Evolutionary conservation across 2,797 vertebrate species (phyloP).

Genomic region (Halcyon leucocephala): DNA sequence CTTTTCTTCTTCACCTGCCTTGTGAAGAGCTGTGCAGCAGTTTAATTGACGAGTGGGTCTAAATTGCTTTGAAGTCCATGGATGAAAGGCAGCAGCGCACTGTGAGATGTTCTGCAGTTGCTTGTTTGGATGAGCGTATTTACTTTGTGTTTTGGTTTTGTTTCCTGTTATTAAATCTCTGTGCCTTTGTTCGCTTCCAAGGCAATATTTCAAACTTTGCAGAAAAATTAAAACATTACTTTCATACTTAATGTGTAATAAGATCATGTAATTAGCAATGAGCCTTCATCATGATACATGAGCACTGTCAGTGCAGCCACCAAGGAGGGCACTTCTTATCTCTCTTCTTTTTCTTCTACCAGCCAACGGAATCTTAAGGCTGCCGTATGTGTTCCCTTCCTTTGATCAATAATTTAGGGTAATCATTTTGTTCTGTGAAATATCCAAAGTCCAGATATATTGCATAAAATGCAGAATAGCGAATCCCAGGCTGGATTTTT

Average conservation of each 20-base stretch:
- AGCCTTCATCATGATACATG: background rate
- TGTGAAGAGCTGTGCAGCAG: background rate
- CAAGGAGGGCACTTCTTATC: background rate
- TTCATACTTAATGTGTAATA: background rate
- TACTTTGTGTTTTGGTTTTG: background rate
- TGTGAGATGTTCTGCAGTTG: background rate
- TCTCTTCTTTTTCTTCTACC: no score
- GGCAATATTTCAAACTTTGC: background rate
- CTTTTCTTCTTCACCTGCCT: background rate
- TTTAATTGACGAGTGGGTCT: background rate
- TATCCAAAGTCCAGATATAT: background rate
- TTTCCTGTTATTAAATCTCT: background rate
- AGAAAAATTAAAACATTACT: background rate
- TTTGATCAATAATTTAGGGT: conserved; percentile 53
- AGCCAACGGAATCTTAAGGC: no score
- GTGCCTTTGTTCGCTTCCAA: background rate
- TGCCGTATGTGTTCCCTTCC: background rate
- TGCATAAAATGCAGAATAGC: conserved; percentile 26
- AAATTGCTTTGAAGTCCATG: background rate
- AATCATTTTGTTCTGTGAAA: conserved; percentile 51
- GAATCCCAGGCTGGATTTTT: background rate
- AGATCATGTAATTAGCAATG: background rate
- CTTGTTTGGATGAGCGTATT: background rate
- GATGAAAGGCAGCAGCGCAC: background rate
- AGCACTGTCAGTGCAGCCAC: background rate